Evolutionary conservation across 2,797 vertebrate genomes (phyloP), one percentile per base, ranked within the genome.

Genomic region (Alca torda): DNA sequence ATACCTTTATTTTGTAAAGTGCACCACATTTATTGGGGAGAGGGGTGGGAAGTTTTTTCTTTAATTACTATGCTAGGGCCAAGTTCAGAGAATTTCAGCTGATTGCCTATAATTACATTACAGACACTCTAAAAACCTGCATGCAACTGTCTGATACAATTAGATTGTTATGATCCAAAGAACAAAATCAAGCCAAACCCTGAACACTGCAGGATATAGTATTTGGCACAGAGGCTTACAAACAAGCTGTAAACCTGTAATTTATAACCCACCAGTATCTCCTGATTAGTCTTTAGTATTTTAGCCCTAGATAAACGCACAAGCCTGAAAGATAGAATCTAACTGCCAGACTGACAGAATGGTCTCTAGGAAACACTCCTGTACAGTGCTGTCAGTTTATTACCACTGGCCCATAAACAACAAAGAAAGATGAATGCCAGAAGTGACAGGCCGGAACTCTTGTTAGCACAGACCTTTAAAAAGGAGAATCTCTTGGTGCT

Each of bases 161-260:
- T 54, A 61, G 19, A 60, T 56, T 77, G 77, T 56, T 84, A 90
- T 1, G 26, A 78, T 64, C 70, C 4, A 1, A 87, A 88, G 45
- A 69, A 91, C 9, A 93, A 74, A 84, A 87, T 50, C 23, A 50
- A 50, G 61, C 83, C 80, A 87, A 95, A 56, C 21, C 41, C 65
- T 79, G 76, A 95, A 95, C 57, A 82, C 41, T 84, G 39, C 37
- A 68, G 1, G 5, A 78, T 16, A 13, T 5, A 67, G 13, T 48
- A 90, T 89, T 93, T 93, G 94, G 90, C 88, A 96, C 87, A 35
- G n/a, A 77, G 16, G 68, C 67, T 93, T 64, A 80, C 33, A 12
- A 91, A 91, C 68, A 85, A 95, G 70, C 24, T 61, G 48, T 74
- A 93, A 89, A 84, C 21, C 67, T 61, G 16, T 75, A 63, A 35